Conservation (phyloP, 1,140 invertebrate species). For the Drosophila seguyi region DNA sequence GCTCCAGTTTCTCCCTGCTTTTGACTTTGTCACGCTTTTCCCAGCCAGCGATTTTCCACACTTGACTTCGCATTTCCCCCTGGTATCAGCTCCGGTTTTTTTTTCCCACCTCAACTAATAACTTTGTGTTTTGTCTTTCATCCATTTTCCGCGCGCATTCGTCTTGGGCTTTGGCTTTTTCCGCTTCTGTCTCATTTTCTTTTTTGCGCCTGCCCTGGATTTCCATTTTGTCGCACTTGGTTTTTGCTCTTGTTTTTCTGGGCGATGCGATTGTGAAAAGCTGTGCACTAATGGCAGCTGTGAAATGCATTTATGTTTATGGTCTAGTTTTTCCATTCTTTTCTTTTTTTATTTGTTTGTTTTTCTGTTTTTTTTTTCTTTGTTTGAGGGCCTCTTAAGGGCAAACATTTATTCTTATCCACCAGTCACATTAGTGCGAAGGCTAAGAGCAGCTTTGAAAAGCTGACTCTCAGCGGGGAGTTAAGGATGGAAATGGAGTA, state of each 20-base stretch:
- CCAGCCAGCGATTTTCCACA: constrained; percentile 53
- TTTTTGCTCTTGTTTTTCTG: constrained; percentile 42
- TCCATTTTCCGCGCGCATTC: constrained; percentile 48
- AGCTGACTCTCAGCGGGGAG: background rate
- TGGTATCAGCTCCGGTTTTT: constrained; percentile 8
- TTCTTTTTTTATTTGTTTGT: background rate
- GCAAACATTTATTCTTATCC: constrained; percentile 51
- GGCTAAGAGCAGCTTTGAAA: constrained; percentile 20
- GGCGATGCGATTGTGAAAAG: constrained; percentile 42
- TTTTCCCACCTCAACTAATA: constrained; percentile 38
- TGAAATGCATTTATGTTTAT: constrained; percentile 77
- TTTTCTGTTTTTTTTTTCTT: background rate
- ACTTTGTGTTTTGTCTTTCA: constrained; percentile 25
- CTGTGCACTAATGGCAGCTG: constrained; percentile 65
- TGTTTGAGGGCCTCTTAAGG: constrained; percentile 40
- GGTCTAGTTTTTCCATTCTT: constrained; percentile 62
- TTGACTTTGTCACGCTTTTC: constrained; percentile 61
- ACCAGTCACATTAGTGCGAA: constrained; percentile 39
- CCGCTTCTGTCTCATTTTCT: constrained; percentile 26
- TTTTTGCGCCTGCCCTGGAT: constrained; percentile 60
- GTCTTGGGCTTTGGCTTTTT: constrained; percentile 44
- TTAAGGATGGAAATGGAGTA: constrained; percentile 1
- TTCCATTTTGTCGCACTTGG: constrained; percentile 49
- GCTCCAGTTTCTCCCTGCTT: constrained; percentile 55
- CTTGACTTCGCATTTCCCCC: constrained; percentile 32